Evolutionary conservation across 2,888 invertebrate genomes (phyloP), one percentile per base, ranked within the genome.

Genomic region (Allygus modestus): DNA sequence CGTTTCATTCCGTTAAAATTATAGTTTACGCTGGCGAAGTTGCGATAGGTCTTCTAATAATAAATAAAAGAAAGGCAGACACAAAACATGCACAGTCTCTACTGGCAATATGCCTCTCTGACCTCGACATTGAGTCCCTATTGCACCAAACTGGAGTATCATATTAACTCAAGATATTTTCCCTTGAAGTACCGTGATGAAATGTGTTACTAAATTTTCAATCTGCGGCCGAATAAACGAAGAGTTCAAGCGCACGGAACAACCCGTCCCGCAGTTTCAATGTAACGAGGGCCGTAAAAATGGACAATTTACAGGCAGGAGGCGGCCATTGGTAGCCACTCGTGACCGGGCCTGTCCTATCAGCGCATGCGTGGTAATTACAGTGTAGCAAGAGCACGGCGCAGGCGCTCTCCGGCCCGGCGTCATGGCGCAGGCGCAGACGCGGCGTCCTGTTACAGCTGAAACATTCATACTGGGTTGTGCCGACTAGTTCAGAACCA

Each of bases 281-380:
- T 37, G 37, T 46, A 46, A 46, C 46, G 46, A 46, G 1, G 46
- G 46, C 46, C 46, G 46, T 46, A 46, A 46, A 46, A 46, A 46
- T 46, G 46, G 46, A 4, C 46, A 46, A 46, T 46, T 46, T 46
- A 11, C 11, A 15, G 51, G 15, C 9, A 23, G 54, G 20, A 54
- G 54, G 54, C 46, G 46, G 20, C 20, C 20, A 54, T 54, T 54
- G 54, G 54, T 23, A 54, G 54, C 54, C 54, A 11, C 54, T 46
- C 46, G 46, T 46, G 46, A 46, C 12, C 46, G 46, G 12, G 12
- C 20, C 5, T 17, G 51, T 51, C 54, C 54, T 54, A 54, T 54
- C 54, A 54, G 54, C 54, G 54, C 54, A 54, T 54, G 54, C 54
- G 54, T 11, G 7, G 54, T 54, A 54, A 54, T 54, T 54, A 54